These are phyloP conservation scores for Xenus cinereus DNA, from an alignment of 2,113 vertebrate species.

Conservation along the genomic window DNA sequence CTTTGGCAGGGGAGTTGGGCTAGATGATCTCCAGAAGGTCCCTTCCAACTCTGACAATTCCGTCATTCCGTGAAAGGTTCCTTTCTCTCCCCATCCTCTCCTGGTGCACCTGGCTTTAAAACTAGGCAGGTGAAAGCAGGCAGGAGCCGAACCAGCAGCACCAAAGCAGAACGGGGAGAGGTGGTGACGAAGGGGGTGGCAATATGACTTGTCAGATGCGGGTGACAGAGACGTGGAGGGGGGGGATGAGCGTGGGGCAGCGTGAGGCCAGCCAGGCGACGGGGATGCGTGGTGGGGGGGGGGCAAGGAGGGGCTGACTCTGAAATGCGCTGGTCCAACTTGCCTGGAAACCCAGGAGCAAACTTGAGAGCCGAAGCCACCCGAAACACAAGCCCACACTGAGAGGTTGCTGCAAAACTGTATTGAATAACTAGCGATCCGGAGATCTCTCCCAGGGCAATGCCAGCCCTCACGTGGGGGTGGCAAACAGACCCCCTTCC, in stretches of 20 bases:
- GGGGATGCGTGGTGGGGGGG: rapidly evolving
- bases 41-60: too few relatives aligned
- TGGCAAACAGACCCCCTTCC: background rate
- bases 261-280: background rate
- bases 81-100: background rate
- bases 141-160: background rate
- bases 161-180: background rate
- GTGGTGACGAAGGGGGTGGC: background rate
- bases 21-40: too few relatives aligned
- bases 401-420: background rate
- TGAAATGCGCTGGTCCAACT: background rate
- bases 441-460: background rate
- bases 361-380: background rate
- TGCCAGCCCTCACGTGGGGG: rapidly evolving
- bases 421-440: background rate
- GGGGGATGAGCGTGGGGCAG: background rate
- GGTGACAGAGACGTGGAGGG: rapidly evolving
- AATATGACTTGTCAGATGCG: rapidly evolving
- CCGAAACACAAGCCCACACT: background rate
- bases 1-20: too few relatives aligned
- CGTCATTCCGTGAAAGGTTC: background rate
- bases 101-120: background rate
- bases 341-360: background rate
- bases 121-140: background rate
- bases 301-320: background rate